phyloP scores from a whole-genome alignment of 2,888 invertebrate genomes.

The Amphipoea lucens region DNA sequence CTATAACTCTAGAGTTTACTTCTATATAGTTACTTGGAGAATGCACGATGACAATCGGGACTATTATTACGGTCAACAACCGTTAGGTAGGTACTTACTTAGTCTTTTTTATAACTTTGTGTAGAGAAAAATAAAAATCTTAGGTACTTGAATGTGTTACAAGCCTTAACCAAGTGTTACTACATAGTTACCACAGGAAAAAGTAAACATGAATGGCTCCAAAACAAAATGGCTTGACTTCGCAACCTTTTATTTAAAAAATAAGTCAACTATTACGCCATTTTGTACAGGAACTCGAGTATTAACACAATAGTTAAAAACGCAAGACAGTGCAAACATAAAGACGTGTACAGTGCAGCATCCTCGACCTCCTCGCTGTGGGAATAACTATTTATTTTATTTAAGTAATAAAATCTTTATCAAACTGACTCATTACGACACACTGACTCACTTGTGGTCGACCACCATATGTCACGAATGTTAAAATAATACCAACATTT shows the following conservation, averaged over 20 bases:
- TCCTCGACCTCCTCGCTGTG: conserved; percentile 74
- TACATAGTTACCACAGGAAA: conserved; percentile 49
- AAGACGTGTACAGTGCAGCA: conserved; percentile 72
- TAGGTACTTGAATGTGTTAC: conserved; percentile 18
- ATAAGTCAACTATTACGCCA: conserved; percentile 11
- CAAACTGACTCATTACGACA: conserved; percentile 20
- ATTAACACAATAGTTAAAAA: conserved; percentile 14
- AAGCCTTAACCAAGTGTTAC: conserved; percentile 49
- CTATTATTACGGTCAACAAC: not conserved
- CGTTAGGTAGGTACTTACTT: not conserved
- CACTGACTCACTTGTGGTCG: conserved; percentile 34
- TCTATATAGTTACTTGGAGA: not conserved
- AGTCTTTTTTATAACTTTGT: not conserved
- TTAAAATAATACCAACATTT: not conserved
- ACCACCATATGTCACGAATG: conserved; percentile 8
- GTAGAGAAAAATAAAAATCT: not conserved
- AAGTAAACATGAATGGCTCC: conserved; percentile 21
- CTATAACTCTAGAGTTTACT: not conserved
- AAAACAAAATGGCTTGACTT: conserved; percentile 25
- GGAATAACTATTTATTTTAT: conserved; percentile 65
- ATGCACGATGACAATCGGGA: not conserved
- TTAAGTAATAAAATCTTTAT: not conserved
- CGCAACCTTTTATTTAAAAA: not conserved
- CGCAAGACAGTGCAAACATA: conserved; percentile 84
- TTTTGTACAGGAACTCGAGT: conserved; percentile 24